Base-by-base conservation (phyloP, 2,113 vertebrate species). In the Rutilus rutilus region DNA sequence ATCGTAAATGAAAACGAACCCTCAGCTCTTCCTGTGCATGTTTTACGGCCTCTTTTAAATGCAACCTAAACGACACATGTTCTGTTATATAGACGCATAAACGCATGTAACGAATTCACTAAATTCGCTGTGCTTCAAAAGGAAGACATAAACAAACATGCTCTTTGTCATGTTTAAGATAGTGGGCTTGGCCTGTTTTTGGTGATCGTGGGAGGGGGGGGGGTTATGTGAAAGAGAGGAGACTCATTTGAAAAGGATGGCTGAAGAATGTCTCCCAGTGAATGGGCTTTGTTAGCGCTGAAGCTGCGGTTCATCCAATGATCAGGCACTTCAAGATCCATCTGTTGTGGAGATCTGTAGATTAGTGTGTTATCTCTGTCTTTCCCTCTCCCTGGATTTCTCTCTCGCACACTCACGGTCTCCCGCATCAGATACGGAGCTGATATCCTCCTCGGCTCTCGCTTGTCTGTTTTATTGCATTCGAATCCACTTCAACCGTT, bases 101-200 rank as follows among this genome's bases (percentile, higher is more conserved):
- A 57, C 19, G 6, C 23, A 23, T 57, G 7, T 57, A 57, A 23
- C 7, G 1, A 57, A 21, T 57, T 21, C 19, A 57, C 19, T 21
- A 8, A 76, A 47, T 10, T 42, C 19, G 45, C 86, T 76, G 73
- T 82, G 84, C 75, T 87, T 87, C 81, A 79, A 86, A 86, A 77
- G 36, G 27, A 45, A 69, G 62, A 67, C 85, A 88, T 85, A 87
- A 86, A 83, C 73, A 88, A 87, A 82, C 87, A 84, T 82, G 54
- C 36, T 86, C 85, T 94, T 95, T 95, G 93, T 95, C 82, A 95
- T 94, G 94, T 87, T 92, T 94, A 93, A 91, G 86, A 84, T 90
- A 80, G 84, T 87, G 90, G 87, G 90, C 91, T 90, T 92, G 91
- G 86, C 89, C 90, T 90, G 88, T 89, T 93, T 77, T 85, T 62